Evolutionary conservation across 2,888 invertebrate species (phyloP), one percentile per base, ranked within the genome.

Genomic region (Cremastinae sp.): DNA sequence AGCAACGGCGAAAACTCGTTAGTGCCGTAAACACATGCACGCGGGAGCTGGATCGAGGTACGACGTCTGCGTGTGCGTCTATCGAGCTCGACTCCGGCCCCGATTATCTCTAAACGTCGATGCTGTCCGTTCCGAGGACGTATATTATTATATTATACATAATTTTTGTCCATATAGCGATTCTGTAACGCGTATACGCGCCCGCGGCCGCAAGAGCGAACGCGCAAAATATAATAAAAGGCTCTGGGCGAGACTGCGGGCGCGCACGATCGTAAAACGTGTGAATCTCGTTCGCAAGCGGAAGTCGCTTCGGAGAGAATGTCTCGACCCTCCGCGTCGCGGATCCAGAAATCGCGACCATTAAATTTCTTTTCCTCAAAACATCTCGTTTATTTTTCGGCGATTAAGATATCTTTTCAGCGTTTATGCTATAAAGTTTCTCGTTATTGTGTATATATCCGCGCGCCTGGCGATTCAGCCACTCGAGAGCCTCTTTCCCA

Each of bases 81-180:
- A 38, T 36, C 36, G 49, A 5, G 28, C 28, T 41, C 61, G 38
- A 20, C 61, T 61, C 53, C n/a, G n/a, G n/a, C 62, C 53, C 28
- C 28, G 59, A 68, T 73, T 76, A 76, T 75, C 75, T 70, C 58
- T 61, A 61, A 71, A 59, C 75, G 65, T 64, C 72, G 72, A 72
- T 58, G 56, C 68, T 68, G 53, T 61, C 51, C 62, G 59, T 36
- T 70, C 45, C 58, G 54, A 68, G 28, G 72, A 64, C 54, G 68
- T 72, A 69, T 75, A 66, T 70, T 70, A 65, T 75, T 66, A 65
- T 75, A 56, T 69, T 59, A 69, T 49, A 41, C 49, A 41, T 69
- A 58, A 69, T 68, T 68, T 68, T 68, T 58, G 22, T 38, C 41
- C 22, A 16, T 41, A n/a, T 14, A 45, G n/a, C 28, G 3, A 45